Base-by-base conservation (phyloP, 2,797 vertebrate genomes). In the Diceros bicornis region DNA sequence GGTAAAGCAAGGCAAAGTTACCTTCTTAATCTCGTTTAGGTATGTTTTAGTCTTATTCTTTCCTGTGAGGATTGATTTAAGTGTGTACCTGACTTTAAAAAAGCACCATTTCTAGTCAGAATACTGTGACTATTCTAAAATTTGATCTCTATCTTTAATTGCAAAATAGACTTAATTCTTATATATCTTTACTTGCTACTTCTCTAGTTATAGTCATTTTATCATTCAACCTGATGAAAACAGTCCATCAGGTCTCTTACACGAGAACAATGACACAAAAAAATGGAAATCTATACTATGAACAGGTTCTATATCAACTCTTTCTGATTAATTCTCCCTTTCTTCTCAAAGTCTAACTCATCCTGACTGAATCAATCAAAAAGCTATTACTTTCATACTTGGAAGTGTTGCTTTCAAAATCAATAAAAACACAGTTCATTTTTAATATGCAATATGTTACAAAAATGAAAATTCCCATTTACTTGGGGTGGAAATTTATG, bases 311-410 rank as follows among this genome's bases (percentile, higher is more conserved):
- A 99, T 99, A 99, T 99, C 99, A 99, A 97, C 98, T 17, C 97
- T 98, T 98, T 98, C 98, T 98, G 98, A 99, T 99, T 99, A 99
- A 99, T 99, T 99, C 97, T 95, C 96, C 95, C 69, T 98, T 98
- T 99, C 99, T 99, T 99, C 99, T 99, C 98, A 97, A 98, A 88
- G 78, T 98, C 97, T 98, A 98, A 99, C 98, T 99, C 99, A 99
- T 99, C 98, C 98, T 98, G 99, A 99, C 98, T 98, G 99, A 99
- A 99, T 99, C 99, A 99, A 99, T 99, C 99, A 99, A 99, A 99
- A 99, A 99, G 99, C 99, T 99, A 99, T 99, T 99, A 99, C 99
- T 98, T 99, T 98, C 98, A 98, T 98, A 98, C 98, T 98, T 98
- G 98, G 97, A 99, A 98, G 98, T 98, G 98, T 98, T 99, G 97